These are phyloP conservation scores for Cecropterus lyciades DNA, from an alignment of 1,140 invertebrate species.

Conservation along the genomic window DNA sequence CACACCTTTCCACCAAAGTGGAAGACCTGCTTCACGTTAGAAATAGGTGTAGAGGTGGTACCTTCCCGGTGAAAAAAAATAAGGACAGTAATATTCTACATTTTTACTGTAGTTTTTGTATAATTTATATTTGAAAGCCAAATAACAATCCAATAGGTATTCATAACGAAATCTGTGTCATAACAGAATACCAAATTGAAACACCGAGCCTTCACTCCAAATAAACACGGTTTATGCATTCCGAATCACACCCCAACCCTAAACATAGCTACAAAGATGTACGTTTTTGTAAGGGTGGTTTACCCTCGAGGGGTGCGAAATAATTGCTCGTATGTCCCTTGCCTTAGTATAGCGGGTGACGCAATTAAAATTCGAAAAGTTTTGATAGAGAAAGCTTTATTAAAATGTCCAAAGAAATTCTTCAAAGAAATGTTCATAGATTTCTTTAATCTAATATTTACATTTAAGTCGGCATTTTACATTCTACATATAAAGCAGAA, in stretches of 20 bases:
- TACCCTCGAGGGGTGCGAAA: slow-evolving; percentile 51
- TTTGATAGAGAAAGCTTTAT: slow-evolving; percentile 1
- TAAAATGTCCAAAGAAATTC: too few species aligned
- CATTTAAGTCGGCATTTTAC: too few species aligned
- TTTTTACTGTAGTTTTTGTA: too few species aligned
- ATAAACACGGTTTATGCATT: slow-evolving; percentile 42
- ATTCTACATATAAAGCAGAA: too few species aligned
- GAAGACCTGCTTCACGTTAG: too few species aligned
- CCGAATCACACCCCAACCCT: slow-evolving; percentile 20
- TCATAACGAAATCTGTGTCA: background rate
- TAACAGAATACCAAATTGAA: background rate
- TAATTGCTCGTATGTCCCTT: slow-evolving; percentile 48
- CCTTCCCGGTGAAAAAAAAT: too few species aligned
- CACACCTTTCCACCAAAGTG: too few species aligned
- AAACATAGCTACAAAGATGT: slow-evolving; percentile 11
- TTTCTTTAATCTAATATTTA: too few species aligned
- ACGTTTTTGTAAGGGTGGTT: slow-evolving; percentile 33
- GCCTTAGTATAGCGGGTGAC: slow-evolving; percentile 31
- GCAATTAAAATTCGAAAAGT: slow-evolving; percentile 33
- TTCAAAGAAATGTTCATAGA: too few species aligned
- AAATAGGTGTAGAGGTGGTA: too few species aligned
- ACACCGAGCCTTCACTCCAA: slow-evolving; percentile 15
- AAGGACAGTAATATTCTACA: too few species aligned
- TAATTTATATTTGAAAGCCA: too few species aligned
- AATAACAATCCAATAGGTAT: background rate